phyloP scores from a whole-genome alignment of 2,797 vertebrate genomes.

The Anableps anableps region DNA sequence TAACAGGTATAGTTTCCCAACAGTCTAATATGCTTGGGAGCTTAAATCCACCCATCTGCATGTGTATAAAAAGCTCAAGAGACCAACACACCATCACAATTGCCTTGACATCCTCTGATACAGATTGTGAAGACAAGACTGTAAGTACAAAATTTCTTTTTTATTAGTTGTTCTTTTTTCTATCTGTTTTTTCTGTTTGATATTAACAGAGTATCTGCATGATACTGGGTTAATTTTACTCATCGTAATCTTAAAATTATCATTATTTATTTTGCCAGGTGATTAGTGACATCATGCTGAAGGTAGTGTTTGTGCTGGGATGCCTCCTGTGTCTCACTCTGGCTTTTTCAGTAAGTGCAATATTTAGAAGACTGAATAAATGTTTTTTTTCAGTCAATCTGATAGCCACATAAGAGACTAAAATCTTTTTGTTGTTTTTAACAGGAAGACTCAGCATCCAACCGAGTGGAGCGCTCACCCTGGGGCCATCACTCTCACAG shows the following conservation, averaged over 20 bases:
- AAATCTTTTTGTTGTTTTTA: not conserved
- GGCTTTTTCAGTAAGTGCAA: constrained; percentile 27
- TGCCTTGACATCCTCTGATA: not conserved
- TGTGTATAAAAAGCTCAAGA: not conserved
- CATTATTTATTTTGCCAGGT: constrained; percentile 8
- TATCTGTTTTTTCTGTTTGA: not conserved
- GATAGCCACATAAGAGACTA: not conserved
- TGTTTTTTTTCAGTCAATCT: not conserved
- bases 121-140: not conserved
- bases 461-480: not conserved
- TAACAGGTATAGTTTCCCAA: not conserved
- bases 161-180: not conserved
- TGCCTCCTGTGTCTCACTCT: constrained; percentile 40
- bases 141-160: not conserved
- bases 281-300: constrained; percentile 39
- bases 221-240: not conserved
- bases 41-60: not conserved
- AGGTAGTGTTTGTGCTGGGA: constrained; percentile 36
- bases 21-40: not conserved
- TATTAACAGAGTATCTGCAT: not conserved
- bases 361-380: too few species aligned
- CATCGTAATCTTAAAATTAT: not conserved
- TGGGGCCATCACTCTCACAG: rapidly evolving
- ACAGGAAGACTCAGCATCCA: not conserved
- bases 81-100: not conserved